phyloP scores from a whole-genome alignment of 2,888 invertebrate genomes.

The Plebejus anna region DNA sequence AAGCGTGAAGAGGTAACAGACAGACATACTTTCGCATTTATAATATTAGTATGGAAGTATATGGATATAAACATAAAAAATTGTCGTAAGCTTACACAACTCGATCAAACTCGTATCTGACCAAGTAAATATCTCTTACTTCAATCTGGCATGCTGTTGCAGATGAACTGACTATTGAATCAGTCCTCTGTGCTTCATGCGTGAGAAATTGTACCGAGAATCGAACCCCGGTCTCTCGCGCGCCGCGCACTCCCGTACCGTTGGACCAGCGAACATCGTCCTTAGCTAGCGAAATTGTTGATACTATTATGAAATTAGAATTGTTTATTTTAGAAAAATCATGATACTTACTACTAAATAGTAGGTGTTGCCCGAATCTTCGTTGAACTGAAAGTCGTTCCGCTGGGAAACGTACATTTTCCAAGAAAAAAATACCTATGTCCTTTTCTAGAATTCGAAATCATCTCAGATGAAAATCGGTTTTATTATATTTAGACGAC shows the following conservation, averaged over 20 bases:
- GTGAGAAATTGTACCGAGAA: conserved; percentile 31
- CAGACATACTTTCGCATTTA: no score
- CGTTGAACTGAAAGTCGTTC: no score
- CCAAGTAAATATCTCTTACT: conserved; percentile 56
- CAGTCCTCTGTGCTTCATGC: conserved; percentile 60
- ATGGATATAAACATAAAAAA: no score
- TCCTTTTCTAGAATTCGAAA: no score
- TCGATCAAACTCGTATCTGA: conserved; percentile 40
- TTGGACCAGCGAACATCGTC: background rate
- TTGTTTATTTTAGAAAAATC: no score
- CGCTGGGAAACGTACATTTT: no score
- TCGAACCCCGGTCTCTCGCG: background rate
- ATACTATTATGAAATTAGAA: background rate
- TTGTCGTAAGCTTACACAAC: conserved; percentile 70
- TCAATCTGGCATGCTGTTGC: conserved; percentile 65
- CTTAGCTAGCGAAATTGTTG: background rate
- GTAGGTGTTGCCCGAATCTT: no score
- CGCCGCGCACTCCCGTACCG: background rate
- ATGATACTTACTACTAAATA: no score
- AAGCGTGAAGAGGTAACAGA: no score
- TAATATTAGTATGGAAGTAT: no score
- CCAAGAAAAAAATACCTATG: no score
- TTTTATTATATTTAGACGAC: background rate
- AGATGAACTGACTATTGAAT: conserved; percentile 49
- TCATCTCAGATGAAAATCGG: no score